Evolutionary conservation across 2,113 vertebrate species (phyloP).

Genomic region (human (Homo sapiens)): GRCh38 chrX:125522001-125522500

Average conservation of each 20-base stretch:
- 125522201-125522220: neutral
- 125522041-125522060: neutral
- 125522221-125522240: neutral
- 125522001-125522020: neutral
- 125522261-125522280: neutral
- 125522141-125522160: constrained; percentile 9
- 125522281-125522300: neutral
- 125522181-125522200: neutral
- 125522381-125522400: neutral
- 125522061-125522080: neutral
- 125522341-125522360: neutral
- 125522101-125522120: neutral
- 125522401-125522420: neutral
- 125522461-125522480: neutral
- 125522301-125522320: neutral
- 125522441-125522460: neutral
- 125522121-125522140: constrained; percentile 15
- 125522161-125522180: neutral
- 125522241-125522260: neutral
- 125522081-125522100: constrained; percentile 16
- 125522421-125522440: neutral
- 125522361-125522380: neutral
- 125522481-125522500: neutral
- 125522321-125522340: neutral
- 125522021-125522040: neutral